A percentile compares a stretch with the other conserved stretches of the same genome.
phyloP scores from a whole-genome alignment of 2,113 vertebrate species.

The Perca schrenkii region DNA sequence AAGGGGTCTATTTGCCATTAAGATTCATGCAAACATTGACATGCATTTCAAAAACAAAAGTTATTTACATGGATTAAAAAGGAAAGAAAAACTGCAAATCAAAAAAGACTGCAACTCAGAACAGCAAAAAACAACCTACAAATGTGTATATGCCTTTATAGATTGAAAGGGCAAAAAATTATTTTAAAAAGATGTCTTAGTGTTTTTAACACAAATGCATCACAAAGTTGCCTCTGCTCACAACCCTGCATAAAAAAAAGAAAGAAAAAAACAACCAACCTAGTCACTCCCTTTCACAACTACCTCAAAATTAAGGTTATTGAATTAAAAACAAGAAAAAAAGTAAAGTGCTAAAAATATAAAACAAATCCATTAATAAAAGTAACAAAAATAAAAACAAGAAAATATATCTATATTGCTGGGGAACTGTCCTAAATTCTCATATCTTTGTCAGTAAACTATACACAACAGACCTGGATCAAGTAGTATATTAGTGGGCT shows the following conservation, averaged over 20 bases:
- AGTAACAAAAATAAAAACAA: conserved; percentile 57
- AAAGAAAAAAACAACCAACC: conserved; percentile 9
- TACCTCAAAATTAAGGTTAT: conserved; percentile 41
- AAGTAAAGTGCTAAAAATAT: conserved; percentile 74
- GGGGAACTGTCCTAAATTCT: conserved; percentile 20
- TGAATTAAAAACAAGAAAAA: conserved; percentile 36
- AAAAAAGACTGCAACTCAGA: conserved; percentile 17
- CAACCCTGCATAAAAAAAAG: conserved; percentile 31
- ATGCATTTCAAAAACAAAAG: conserved; percentile 66
- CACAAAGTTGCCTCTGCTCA: conserved; percentile 15
- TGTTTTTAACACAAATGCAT: conserved; percentile 48
- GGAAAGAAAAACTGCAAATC: conserved; percentile 23
- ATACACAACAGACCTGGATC: conserved; percentile 49
- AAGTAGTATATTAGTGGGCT: conserved; percentile 30
- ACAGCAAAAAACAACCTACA: conserved; percentile 14
- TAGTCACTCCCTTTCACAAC: conserved; percentile 28
- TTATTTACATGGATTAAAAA: conserved; percentile 71
- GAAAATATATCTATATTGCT: conserved; percentile 45
- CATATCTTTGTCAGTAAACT: conserved; percentile 27
- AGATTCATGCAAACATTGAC: conserved; percentile 68
- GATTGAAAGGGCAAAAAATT: conserved; percentile 20
- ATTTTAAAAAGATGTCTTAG: conserved; percentile 38
- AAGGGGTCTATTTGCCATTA: conserved; percentile 22
- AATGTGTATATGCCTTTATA: conserved; percentile 21
- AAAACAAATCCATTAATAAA: conserved; percentile 53